phyloP scores from a whole-genome alignment of 1,140 invertebrate genomes.

The Whitmania pigra region DNA sequence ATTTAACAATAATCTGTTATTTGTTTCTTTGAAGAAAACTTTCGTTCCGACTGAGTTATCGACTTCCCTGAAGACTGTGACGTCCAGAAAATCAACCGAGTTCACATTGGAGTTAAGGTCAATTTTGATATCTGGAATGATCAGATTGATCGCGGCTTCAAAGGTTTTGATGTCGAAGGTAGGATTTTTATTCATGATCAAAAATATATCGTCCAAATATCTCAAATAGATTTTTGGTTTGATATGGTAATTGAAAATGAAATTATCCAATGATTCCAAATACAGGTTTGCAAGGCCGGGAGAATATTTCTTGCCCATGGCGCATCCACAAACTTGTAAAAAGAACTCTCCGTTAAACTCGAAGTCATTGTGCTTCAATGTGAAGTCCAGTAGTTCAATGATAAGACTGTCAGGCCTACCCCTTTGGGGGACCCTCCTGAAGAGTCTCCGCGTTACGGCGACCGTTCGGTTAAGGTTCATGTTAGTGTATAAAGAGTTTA shows the following conservation, averaged over 20 bases:
- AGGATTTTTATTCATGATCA: neutral
- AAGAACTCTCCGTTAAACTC: neutral
- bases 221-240: neutral
- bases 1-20: no score
- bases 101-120: neutral
- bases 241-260: neutral
- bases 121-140: slow-evolving; percentile 13
- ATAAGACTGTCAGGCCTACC: neutral
- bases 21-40: no score
- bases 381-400: neutral
- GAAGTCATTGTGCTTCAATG: slow-evolving; percentile 11
- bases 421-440: neutral
- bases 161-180: neutral
- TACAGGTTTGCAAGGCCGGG: slow-evolving; percentile 6
- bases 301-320: slow-evolving; percentile 7
- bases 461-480: no score
- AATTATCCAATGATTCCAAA: neutral
- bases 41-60: no score
- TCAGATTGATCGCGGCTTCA: neutral
- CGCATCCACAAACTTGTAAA: slow-evolving; percentile 6
- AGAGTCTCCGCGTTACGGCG: no score
- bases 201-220: neutral
- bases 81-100: neutral
- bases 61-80: neutral
- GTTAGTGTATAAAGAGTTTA: slow-evolving; percentile 10